Evolutionary conservation across 2,888 invertebrate genomes (phyloP), one percentile per base, ranked within the genome.

Genomic region (Brenthis ino): DNA sequence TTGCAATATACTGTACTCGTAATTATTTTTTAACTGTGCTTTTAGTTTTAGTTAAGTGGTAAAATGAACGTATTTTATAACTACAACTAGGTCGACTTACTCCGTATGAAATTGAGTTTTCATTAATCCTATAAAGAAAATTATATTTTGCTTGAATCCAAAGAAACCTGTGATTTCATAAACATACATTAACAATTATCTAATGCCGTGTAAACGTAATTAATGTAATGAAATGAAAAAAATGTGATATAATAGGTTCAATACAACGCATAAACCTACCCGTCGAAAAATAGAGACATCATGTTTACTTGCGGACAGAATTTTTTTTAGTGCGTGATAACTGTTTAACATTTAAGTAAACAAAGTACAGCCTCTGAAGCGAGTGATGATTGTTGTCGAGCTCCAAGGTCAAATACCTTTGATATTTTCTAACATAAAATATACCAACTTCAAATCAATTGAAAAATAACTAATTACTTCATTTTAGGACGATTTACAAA

Each of bases 1-100:
- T 74, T 69, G 68, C 69, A 63, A 70, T 71, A 73, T 70, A 68
- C 68, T 63, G 65, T 68, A 58, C 73, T 72, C 65, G 60, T 66
- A 55, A 64, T 68, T 63, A 69, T 69, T 66, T 68, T 28, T 67
- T 65, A 74, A 69, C 69, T 64, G 70, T 68, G 64, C 68, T 72
- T 71, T 65, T 57, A 69, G 68, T 72, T 70, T 69, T 67, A 71
- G 65, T 71, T 68, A 65, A 64, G 67, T 67, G 66, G 68, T 43
- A 65, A 50, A 55, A 58, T 51, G 65, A 65, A 28, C 48, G 65
- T 60, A 65, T 69, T 64, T 58, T 61, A 65, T 64, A 69, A 58
- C 54, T 55, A 65, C 55, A 53, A 67, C 50, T 64, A 51, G 67
- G 58, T 64, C 56, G 58, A 70, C 51, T 70, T 55, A 51, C 54